A percentile compares a stretch with the other conserved stretches of the same genome.
phyloP scores from a whole-genome alignment of 2,113 vertebrate genomes.

The Bos taurus region DNA sequence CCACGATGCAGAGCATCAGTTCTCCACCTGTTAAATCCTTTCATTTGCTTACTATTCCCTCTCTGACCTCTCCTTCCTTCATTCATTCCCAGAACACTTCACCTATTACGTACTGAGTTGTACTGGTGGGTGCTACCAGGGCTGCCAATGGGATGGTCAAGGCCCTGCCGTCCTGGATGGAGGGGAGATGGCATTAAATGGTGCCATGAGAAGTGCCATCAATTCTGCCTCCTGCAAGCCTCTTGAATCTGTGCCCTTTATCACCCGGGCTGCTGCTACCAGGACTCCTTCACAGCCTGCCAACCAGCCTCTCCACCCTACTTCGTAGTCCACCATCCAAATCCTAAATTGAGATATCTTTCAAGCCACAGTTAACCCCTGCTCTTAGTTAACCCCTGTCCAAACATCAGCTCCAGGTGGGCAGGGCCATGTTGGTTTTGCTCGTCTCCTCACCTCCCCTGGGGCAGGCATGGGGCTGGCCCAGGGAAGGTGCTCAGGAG shows the following conservation, averaged over 20 bases:
- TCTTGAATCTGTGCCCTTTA: background rate
- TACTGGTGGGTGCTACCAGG: accelerated
- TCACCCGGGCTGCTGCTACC: background rate
- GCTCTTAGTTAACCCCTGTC: background rate
- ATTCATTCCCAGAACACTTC: background rate
- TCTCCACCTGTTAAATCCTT: background rate
- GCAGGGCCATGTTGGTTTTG: background rate
- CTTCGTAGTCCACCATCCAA: background rate
- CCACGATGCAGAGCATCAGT: accelerated
- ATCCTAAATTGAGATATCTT: background rate
- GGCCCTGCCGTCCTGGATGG: background rate
- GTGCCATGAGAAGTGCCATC: background rate
- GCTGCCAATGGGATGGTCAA: background rate
- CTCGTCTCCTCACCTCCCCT: accelerated
- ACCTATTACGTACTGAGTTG: accelerated
- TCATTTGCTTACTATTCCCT: background rate
- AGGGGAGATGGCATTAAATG: background rate
- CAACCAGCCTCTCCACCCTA: background rate
- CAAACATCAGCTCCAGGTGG: accelerated
- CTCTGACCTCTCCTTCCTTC: background rate
- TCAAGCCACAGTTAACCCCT: background rate
- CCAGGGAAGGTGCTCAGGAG: background rate
- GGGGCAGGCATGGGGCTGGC: background rate
- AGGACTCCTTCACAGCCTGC: background rate
- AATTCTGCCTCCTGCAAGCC: background rate